phyloP scores from a whole-genome alignment of 2,113 vertebrate species.

The Erinaceus europaeus region DNA sequence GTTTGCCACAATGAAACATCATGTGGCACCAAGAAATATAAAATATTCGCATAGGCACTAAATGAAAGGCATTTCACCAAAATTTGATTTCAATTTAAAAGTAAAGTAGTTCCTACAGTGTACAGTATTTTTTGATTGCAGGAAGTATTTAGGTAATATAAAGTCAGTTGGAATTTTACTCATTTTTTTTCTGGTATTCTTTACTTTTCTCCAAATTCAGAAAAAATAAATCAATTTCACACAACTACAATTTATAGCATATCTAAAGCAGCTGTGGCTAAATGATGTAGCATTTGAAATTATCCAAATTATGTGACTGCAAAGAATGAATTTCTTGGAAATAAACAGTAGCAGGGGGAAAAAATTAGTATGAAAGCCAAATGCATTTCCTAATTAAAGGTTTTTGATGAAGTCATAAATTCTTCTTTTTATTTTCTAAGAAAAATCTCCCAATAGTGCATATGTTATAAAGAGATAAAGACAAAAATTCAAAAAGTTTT shows the following conservation, averaged over 20 bases:
- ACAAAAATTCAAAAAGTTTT: conserved; percentile 14
- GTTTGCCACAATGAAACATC: too few relatives aligned
- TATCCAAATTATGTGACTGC: conserved; percentile 23
- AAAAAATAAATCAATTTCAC: conserved; percentile 28
- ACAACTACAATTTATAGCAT: not conserved
- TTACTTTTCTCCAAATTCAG: conserved; percentile 33
- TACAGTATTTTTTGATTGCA: not conserved
- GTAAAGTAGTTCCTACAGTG: not conserved
- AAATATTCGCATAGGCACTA: not conserved
- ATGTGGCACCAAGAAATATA: not conserved
- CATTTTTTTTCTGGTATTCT: conserved; percentile 31
- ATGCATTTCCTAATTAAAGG: conserved; percentile 10
- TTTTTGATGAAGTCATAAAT: conserved; percentile 45
- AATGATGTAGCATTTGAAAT: conserved; percentile 10
- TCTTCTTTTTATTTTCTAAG: conserved; percentile 2
- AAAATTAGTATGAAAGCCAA: not conserved
- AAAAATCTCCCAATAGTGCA: not conserved
- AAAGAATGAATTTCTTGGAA: conserved; percentile 31
- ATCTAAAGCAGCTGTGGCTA: conserved; percentile 37
- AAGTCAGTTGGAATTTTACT: not conserved
- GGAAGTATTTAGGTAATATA: not conserved
- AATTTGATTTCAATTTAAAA: not conserved
- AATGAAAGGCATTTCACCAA: conserved; percentile 3
- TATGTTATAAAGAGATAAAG: not conserved
- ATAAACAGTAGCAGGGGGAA: not conserved